Conservation (phyloP, 2,888 invertebrate genomes). For the Dryobota labecula region DNA sequence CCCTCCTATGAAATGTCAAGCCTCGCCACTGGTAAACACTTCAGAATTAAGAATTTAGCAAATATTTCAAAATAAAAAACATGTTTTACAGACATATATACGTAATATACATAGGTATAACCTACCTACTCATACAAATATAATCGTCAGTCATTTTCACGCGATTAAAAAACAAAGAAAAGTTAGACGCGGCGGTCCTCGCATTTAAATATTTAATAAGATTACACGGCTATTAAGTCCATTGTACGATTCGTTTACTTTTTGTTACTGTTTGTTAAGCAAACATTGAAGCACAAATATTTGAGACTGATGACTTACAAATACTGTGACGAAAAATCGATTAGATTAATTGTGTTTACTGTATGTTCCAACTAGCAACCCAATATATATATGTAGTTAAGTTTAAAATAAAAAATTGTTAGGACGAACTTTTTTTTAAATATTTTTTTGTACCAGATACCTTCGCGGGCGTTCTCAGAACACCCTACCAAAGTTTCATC, state of each 20-base stretch:
- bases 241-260: conserved; percentile 39
- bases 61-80: conserved; percentile 11
- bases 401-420: no score
- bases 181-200: conserved; percentile 4
- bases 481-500: no score
- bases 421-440: no score
- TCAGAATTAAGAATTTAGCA: conserved; percentile 13
- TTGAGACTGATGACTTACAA: not conserved
- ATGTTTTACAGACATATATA: not conserved
- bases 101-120: not conserved
- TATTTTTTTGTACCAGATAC: no score
- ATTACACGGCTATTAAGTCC: conserved; percentile 42
- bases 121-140: not conserved
- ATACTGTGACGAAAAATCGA: conserved; percentile 36
- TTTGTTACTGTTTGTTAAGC: not conserved
- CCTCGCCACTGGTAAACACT: no score
- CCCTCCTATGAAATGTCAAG: no score
- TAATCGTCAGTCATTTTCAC: conserved; percentile 10
- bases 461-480: no score
- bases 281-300: conserved; percentile 39
- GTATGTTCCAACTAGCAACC: no score
- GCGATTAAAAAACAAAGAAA: conserved; percentile 30
- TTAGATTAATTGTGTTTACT: conserved; percentile 11
- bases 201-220: conserved; percentile 54
- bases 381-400: no score